Base-by-base conservation (phyloP, 2,797 vertebrate genomes). In the Lophius americanus region DNA sequence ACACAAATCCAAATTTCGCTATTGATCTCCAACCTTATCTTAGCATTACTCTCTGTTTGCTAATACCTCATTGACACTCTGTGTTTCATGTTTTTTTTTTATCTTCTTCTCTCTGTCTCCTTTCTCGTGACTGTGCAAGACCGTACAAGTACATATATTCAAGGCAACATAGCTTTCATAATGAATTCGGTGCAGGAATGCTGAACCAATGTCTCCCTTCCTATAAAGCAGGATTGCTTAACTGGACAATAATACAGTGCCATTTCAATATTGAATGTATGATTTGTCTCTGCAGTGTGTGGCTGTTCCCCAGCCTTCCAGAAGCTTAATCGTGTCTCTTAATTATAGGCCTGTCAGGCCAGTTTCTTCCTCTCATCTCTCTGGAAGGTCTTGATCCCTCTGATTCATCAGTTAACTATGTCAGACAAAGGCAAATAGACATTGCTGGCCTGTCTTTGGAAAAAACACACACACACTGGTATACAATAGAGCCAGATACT, bases 271-370 rank as follows among this genome's bases (percentile, higher is more conserved):
- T 81, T 70, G 52, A 69, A 48, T 65, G 50, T 78, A 42, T 79
- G 75, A 60, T 73, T 68, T 76, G 65, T 78, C 78, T 76, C 67
- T 32, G 62, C 61, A 73, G 79, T 73, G 73, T 79, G 75, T 83
- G 78, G 73, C 82, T 65, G 60, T 89, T 90, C 90, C 86, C 83
- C 76, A 88, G 89, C 83, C 87, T 90, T 86, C 90, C 80, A 85
- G 89, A 89, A 91, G 91, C 91, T 91, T 94, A 92, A 94, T 94
- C 91, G 87, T 93, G 90, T 90, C 92, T 88, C 81, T 88, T 94
- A 95, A 94, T 94, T 92, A 95, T 91, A 94, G 92, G 78, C 83
- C 89, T 93, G 91, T 92, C 92, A 92, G 72, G 59, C 14, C 55
- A 44, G 77, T 90, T 85, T 91, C 88, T 92, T 92, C 88, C 87